Evolutionary conservation across 2,888 invertebrate genomes (phyloP), one percentile per base, ranked within the genome.

Genomic region (Tetranychus truncatus): DNA sequence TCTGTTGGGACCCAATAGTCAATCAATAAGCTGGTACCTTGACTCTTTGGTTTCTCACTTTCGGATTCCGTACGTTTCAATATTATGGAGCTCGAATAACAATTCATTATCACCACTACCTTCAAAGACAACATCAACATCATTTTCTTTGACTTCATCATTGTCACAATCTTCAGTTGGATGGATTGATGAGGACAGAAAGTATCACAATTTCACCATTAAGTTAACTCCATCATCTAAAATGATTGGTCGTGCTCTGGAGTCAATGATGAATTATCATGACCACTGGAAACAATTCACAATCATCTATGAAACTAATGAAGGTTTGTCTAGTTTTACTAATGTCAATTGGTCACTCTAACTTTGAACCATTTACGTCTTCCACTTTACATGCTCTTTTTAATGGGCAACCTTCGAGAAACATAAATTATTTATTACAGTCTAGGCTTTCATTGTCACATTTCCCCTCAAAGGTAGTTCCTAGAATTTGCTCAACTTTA

Each of bases 241-340:
- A 24, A 20, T 69, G 20, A 20, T 69, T 5, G 11, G 21, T 24
- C 20, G 34, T 24, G 69, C 69, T 21, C 20, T 20, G 11, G 34
- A 69, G 20, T 24, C 20, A 11, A 24, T 69, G 34, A 24, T 69
- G 69, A 24, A 69, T 20, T 24, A 24, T 69, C 20, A 69, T 69
- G 69, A 9, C 11, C 69, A 69, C 21, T 69, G 69, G 69, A 69
- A 24, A 69, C 21, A 69, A 24, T 20, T 69, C 20, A 69, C 69
- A 11, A 69, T 69, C 69, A 69, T 69, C 20, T 69, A 69, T 69
- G 69, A 69, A 69, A 69, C 69, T 20, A 20, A 69, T 20, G 11
- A 69, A 69, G 69, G 69, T 21, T 20, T 20, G 69, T 24, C 15
- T 55, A 55, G 24, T 2, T 18, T 6, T 66, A 20, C 9, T 20